Percentiles rank a stretch among this genome's conserved stretches.
phyloP scores from a whole-genome alignment of 2,888 invertebrate genomes.

The Epistrophe grossulariae region DNA sequence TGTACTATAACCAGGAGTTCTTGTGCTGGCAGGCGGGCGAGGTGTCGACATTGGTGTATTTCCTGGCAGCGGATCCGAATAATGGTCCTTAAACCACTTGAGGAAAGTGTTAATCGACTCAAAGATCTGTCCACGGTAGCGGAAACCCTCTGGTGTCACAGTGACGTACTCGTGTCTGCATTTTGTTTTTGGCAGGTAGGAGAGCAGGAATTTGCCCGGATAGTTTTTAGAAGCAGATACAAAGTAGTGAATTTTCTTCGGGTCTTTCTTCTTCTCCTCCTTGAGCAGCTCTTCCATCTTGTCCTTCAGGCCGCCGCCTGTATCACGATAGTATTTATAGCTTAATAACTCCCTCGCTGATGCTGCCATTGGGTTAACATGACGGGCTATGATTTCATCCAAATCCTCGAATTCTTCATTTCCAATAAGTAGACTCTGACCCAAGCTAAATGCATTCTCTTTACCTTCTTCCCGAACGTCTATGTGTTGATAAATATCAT shows the following conservation, averaged over 20 bases:
- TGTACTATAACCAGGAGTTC: slow-evolving; percentile 79
- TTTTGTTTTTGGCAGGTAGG: slow-evolving; percentile 94
- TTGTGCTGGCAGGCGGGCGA: slow-evolving; percentile 83
- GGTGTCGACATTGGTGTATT: slow-evolving; percentile 89
- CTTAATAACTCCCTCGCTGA: slow-evolving; percentile 95
- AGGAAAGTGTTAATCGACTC: slow-evolving; percentile 89
- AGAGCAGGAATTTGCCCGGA: slow-evolving; percentile 96
- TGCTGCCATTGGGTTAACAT: slow-evolving; percentile 98
- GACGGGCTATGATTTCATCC: slow-evolving; percentile 98
- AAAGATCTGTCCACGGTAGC: slow-evolving; percentile 95
- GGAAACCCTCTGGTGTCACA: slow-evolving; percentile 95
- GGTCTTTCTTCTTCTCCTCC: slow-evolving; percentile 94
- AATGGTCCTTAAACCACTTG: slow-evolving; percentile 99
- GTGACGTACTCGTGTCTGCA: slow-evolving; percentile 96
- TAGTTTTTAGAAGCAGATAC: slow-evolving; percentile 93
- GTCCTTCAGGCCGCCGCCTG: slow-evolving; percentile 91
- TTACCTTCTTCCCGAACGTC: slow-evolving; percentile 98
- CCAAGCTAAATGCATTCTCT: slow-evolving; percentile 97
- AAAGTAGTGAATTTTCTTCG: slow-evolving; percentile 95
- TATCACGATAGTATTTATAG: slow-evolving; percentile 95
- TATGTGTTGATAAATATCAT: slow-evolving; percentile 97
- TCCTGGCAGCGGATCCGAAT: slow-evolving; percentile 93
- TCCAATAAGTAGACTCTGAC: slow-evolving; percentile 93
- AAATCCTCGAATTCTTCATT: slow-evolving; percentile 98
- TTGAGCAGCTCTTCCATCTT: slow-evolving; percentile 94